These are phyloP conservation scores for Cacatua alba DNA, from an alignment of 2,113 vertebrate genomes.

Conservation along the genomic window DNA sequence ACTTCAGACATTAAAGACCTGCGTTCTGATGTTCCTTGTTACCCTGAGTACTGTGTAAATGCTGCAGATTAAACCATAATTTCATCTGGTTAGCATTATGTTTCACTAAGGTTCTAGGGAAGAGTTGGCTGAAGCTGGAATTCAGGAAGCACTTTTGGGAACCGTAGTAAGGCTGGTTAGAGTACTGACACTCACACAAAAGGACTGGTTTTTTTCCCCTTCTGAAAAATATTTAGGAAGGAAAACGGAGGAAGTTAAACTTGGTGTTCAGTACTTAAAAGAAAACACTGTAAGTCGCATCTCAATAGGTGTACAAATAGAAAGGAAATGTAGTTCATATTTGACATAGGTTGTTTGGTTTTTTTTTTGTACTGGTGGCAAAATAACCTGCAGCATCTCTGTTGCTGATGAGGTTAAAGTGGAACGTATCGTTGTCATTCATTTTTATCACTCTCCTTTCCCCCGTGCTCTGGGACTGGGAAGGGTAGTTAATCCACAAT, in stretches of 20 bases:
- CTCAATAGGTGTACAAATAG: background rate
- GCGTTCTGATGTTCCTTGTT: background rate
- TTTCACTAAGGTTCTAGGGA: background rate
- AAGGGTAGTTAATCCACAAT: background rate
- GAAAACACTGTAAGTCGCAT: background rate
- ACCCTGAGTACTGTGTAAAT: background rate
- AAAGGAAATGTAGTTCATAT: background rate
- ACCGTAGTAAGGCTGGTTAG: background rate
- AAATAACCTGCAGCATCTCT: background rate
- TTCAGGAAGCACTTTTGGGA: background rate
- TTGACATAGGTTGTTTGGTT: background rate
- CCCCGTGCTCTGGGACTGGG: background rate
- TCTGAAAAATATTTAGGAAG: background rate
- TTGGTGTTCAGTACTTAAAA: background rate
- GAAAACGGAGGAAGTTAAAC: background rate
- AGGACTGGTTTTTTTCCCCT: background rate
- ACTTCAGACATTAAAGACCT: background rate
- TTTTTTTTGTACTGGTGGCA: background rate
- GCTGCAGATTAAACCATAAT: background rate
- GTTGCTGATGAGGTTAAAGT: background rate
- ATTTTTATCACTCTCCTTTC: fast-evolving
- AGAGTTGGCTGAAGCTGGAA: background rate
- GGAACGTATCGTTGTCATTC: background rate
- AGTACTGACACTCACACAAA: background rate
- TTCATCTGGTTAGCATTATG: background rate